These are phyloP conservation scores for Dendroctonus ponderosae DNA, from an alignment of 1,140 invertebrate genomes.

Conservation along the genomic window DNA sequence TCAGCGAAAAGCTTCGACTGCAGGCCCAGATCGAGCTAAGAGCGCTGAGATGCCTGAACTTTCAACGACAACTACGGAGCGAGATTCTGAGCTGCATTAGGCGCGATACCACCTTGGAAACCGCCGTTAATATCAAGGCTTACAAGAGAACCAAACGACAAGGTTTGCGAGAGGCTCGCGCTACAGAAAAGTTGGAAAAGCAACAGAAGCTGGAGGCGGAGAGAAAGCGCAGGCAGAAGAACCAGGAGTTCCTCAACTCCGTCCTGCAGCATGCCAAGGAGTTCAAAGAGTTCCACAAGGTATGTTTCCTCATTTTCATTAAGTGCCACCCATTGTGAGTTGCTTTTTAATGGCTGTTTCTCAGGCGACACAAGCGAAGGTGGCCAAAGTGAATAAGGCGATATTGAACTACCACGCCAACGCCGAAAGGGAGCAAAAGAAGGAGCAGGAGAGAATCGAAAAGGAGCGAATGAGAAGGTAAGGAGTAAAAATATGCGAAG, in stretches of 20 bases:
- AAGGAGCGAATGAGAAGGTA: constrained; percentile 93
- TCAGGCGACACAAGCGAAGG: constrained; percentile 69
- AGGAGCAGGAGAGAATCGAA: constrained; percentile 97
- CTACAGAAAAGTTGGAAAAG: constrained; percentile 98
- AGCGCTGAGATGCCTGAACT: constrained; percentile 89
- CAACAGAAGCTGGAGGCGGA: constrained; percentile 99
- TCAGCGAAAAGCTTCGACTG: constrained; percentile 86
- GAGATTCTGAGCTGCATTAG: constrained; percentile 87
- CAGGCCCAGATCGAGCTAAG: constrained; percentile 95
- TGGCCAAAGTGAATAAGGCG: constrained; percentile 91
- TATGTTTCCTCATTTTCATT: background rate
- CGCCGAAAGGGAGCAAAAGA: constrained; percentile 97
- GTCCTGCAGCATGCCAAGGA: constrained; percentile 98
- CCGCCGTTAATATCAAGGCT: constrained; percentile 93
- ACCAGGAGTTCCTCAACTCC: constrained; percentile 92
- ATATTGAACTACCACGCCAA: constrained; percentile 96
- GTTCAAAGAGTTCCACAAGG: constrained; percentile 93
- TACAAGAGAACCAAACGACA: constrained; percentile 96
- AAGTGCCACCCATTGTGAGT: background rate
- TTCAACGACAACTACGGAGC: constrained; percentile 85
- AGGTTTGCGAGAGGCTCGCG: constrained; percentile 87
- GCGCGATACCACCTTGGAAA: constrained; percentile 93
- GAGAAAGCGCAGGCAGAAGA: constrained; percentile 91
- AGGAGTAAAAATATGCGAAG: background rate
- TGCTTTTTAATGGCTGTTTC: background rate